Evolutionary conservation across 2,888 invertebrate species (phyloP), one percentile per base, ranked within the genome.

Genomic region (Acleris holmiana): DNA sequence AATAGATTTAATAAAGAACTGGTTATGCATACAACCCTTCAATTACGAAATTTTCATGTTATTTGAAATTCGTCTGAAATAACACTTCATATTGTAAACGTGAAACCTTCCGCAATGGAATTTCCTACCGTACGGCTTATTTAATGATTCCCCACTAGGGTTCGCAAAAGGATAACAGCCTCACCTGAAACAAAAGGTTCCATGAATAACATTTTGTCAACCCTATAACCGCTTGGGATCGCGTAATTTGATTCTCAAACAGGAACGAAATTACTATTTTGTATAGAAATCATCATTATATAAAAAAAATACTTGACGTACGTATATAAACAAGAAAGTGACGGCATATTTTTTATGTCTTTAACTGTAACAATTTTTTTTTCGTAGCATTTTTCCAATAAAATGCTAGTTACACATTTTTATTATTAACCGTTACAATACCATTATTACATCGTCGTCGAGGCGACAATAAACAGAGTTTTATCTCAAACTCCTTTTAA

Each of bases 131-230:
- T 48, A 64, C 47, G 53, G 63, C 41, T 64, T 63, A 58, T 63
- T 58, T 53, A 58, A 64, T 58, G 56, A 46, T 44, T 50, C 29
- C 41, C 35, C 47, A 13, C 19, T 29, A 64, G 59, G 54, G 58
- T 65, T 49, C 68, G 74, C 78, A 76, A 78, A 80, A 72, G 74
- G 79, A 76, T 77, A 78, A 82, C 71, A 65, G 71, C 67, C 82
- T 84, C 77, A 89, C 89, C 88, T 88, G 87, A 79, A 87, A 89
- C 86, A 88, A 85, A 83, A 72, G 71, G 67, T 74, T 74, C 77
- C 75, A 76, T 76, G 75, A 82, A 82, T 82, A 79, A 79, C 70
- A 69, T 70, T 62, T 68, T 76, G 79, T 79, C 77, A 78, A 78
- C 78, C 75, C 73, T 71, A 71, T 69, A 73, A 73, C 74, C 79